phyloP scores from a whole-genome alignment of 2,888 invertebrate species.

The Chalcis sispes region DNA sequence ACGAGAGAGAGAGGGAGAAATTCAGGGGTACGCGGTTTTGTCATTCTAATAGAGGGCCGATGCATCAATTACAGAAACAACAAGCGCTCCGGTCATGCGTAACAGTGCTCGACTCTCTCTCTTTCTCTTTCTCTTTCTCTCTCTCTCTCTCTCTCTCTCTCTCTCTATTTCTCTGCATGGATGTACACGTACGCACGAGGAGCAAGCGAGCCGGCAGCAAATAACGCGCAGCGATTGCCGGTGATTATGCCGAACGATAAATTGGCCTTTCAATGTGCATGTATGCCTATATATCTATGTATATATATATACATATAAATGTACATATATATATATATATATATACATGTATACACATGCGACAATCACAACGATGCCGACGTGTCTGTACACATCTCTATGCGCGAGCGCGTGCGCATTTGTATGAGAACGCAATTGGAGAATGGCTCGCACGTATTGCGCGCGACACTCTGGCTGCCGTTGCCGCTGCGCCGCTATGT shows the following conservation, averaged over 20 bases:
- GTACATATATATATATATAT: too few species aligned
- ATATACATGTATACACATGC: background rate
- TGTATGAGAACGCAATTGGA: background rate
- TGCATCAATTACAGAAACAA: slow-evolving; percentile 74
- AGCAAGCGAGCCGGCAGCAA: slow-evolving; percentile 60
- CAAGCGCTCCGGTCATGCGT: slow-evolving; percentile 66
- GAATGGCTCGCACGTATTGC: background rate
- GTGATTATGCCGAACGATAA: slow-evolving; percentile 72
- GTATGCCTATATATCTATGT: background rate
- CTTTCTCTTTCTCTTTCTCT: background rate
- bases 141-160: background rate
- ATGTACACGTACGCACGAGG: background rate
- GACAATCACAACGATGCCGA: background rate
- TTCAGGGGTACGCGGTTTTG: slow-evolving; percentile 65
- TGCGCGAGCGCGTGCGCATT: background rate
- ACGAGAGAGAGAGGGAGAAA: too few species aligned
- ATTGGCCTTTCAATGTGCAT: slow-evolving; percentile 64
- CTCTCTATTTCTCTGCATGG: too few species aligned
- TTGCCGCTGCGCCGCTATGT: background rate
- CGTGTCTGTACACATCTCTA: background rate
- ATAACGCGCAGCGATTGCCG: slow-evolving; percentile 70
- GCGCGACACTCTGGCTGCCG: too few species aligned
- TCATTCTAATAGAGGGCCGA: slow-evolving; percentile 71
- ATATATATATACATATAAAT: slow-evolving; percentile 12
- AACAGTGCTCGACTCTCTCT: slow-evolving; percentile 55